Evolutionary conservation across 2,113 vertebrate genomes (phyloP), one percentile per base, ranked within the genome.

Genomic region (Lampris megalopsis): DNA sequence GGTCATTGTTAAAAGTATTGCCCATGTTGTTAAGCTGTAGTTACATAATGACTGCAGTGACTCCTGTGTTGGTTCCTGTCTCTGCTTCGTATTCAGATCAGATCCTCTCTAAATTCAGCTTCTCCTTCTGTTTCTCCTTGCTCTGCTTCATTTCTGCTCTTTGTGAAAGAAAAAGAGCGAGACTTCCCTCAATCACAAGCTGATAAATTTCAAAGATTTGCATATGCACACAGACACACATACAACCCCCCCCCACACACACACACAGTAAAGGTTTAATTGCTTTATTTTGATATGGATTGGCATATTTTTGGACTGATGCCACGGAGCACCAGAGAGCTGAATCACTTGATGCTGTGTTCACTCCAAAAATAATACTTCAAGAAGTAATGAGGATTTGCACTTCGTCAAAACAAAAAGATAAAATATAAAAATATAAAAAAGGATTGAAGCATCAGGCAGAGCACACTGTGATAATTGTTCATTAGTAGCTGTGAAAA

Each of bases 261-360:
- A 71, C 66, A 47, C 64, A 67, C 49, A 35, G 59, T 67, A 73
- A 65, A 54, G 61, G 24, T 68, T 68, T 82, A 66, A 77, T 71
- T 83, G 78, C 79, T 83, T 63, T 70, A 61, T 73, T 86, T 73
- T 86, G 81, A 71, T 68, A 58, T 58, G 60, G 50, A 0, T 61
- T 64, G 70, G 5, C 45, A 36, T 75, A 10, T 48, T 57, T 70
- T 36, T 63, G 36, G 54, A 78, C 64, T 84, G 81, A 76, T 2
- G 68, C 68, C 84, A 80, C 70, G 67, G 67, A 41, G 5, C 1
- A 35, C 13, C 24, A 69, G 54, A 8, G 60, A 73, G 38, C 73
- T 24, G 67, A 56, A 7, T 40, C 59, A 61, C 4, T 68, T 24
- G 24, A 56, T 67, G 57, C 38, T 5, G 67, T 53, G 63, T 60